These are phyloP conservation scores for Rhabdophis nuchalis DNA, from an alignment of 2,797 vertebrate species.

Conservation along the genomic window DNA sequence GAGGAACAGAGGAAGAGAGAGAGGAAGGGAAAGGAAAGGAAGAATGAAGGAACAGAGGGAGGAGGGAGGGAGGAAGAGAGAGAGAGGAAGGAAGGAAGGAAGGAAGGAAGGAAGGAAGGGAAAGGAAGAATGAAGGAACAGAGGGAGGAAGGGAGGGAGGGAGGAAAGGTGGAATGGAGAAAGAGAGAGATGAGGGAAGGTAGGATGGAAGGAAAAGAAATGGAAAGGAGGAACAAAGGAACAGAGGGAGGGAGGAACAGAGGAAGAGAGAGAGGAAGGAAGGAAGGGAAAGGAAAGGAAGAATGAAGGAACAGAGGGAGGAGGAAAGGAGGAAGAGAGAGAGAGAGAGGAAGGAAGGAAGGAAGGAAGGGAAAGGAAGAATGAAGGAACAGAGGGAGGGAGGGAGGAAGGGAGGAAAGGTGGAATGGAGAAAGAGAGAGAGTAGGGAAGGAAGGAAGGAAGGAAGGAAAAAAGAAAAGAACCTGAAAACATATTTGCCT, in stretches of 20 bases:
- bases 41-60: conserved; percentile 16
- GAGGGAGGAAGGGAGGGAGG: accelerated
- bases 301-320: no score
- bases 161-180: not conserved
- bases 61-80: no score
- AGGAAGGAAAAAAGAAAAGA: conserved; percentile 11
- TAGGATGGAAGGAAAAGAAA: no score
- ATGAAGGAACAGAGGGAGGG: not conserved
- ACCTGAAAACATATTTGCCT: conserved; percentile 58
- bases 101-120: no score
- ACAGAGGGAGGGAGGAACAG: no score
- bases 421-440: no score
- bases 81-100: accelerated
- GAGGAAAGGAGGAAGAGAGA: no score
- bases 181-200: not conserved
- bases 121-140: accelerated
- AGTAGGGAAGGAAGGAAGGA: not conserved
- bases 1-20: not conserved
- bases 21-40: not conserved
- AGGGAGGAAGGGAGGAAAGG: not conserved
- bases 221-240: no score
- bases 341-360: accelerated
- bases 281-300: no score
- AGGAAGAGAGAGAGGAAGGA: no score
- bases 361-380: accelerated